phyloP scores from a whole-genome alignment of 2,113 vertebrate species.

The Lycaon pictus region DNA sequence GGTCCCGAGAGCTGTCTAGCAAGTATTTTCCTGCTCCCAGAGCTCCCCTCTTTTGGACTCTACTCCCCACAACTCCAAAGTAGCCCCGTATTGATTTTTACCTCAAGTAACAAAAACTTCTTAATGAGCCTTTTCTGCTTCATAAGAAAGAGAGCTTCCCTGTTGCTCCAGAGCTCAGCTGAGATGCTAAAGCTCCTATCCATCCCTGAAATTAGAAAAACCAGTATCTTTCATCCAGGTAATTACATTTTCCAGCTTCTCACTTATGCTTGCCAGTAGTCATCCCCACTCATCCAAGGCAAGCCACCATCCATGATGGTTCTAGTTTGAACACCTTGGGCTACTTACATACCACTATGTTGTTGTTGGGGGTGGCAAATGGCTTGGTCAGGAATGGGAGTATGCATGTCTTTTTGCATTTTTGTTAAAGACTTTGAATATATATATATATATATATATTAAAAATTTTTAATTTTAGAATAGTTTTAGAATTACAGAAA shows the following conservation, averaged over 20 bases:
- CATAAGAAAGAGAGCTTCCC: not conserved
- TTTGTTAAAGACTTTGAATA: not conserved
- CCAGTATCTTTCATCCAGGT: not conserved
- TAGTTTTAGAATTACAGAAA: not conserved
- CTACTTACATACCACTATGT: not conserved
- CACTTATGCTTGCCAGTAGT: not conserved
- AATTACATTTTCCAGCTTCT: not conserved
- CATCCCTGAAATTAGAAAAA: conserved; percentile 54
- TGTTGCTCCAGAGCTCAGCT: not conserved
- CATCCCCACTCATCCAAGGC: not conserved
- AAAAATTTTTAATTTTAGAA: not conserved
- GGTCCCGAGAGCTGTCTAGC: not conserved
- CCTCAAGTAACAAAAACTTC: conserved; percentile 33
- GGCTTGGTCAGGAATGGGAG: not conserved
- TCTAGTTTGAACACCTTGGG: not conserved
- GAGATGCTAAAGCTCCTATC: not conserved
- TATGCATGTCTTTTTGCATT: not conserved
- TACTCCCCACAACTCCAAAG: not conserved
- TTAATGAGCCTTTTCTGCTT: conserved; percentile 30
- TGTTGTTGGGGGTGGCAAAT: not conserved
- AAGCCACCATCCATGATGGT: not conserved
- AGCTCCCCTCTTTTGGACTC: not conserved
- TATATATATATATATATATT: not conserved
- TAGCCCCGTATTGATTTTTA: conserved; percentile 2
- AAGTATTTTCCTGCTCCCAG: not conserved